A percentile compares a stretch with the other conserved stretches of the same genome.
phyloP scores from a whole-genome alignment of 2,113 vertebrate genomes.

The Aegithalos caudatus region DNA sequence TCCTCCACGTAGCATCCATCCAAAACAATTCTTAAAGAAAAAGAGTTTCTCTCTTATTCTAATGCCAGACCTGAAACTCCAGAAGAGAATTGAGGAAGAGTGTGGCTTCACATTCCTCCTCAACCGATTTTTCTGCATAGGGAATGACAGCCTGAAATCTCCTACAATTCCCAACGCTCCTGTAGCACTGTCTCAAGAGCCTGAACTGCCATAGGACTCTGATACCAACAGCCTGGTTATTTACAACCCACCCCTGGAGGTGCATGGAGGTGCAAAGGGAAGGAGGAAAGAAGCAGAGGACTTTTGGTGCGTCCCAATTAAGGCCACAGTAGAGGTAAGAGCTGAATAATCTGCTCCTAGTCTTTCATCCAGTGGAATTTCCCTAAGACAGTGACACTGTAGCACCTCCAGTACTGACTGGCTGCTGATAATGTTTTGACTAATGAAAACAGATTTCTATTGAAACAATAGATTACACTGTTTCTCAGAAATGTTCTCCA shows the following conservation, averaged over 20 bases:
- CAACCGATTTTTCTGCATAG: not conserved
- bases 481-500: not conserved
- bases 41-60: not conserved
- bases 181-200: not conserved
- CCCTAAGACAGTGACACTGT: not conserved
- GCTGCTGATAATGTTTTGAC: not conserved
- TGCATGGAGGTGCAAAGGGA: rapidly evolving
- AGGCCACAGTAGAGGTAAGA: not conserved
- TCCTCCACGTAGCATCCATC: not conserved
- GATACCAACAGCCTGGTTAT: not conserved
- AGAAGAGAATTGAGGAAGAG: not conserved
- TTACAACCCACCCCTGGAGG: rapidly evolving
- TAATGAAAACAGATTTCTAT: not conserved
- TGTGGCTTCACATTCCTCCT: not conserved
- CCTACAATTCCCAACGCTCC: not conserved
- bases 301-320: not conserved
- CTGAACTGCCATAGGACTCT: not conserved
- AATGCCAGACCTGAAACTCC: not conserved
- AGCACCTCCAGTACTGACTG: not conserved
- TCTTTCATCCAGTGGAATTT: not conserved
- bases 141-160: not conserved
- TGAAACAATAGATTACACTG: not conserved
- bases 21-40: not conserved
- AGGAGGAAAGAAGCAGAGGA: not conserved
- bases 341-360: not conserved